phyloP scores from a whole-genome alignment of 2,888 invertebrate species.

The Hyalella azteca region DNA sequence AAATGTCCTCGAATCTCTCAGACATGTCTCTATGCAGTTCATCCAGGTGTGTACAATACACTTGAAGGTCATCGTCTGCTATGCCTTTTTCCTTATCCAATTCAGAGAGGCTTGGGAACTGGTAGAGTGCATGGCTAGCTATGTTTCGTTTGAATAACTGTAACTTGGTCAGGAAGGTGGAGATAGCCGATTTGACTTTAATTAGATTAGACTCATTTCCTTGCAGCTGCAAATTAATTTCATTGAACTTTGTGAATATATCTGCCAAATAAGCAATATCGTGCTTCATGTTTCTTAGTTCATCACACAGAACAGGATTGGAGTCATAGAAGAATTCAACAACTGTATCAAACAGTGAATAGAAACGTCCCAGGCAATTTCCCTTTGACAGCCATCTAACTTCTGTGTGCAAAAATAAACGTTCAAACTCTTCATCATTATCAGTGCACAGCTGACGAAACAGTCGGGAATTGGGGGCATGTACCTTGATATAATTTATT shows the following conservation, averaged over 20 bases:
- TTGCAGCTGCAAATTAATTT: constrained; percentile 52
- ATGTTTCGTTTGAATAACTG: constrained; percentile 50
- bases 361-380: constrained; percentile 56
- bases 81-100: constrained; percentile 43
- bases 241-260: constrained; percentile 57
- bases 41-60: constrained; percentile 47
- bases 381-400: constrained; percentile 57
- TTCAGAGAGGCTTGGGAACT: constrained; percentile 54
- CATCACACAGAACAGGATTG: constrained; percentile 47
- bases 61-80: constrained; percentile 47
- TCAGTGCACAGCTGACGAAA: constrained; percentile 58
- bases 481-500: constrained; percentile 58
- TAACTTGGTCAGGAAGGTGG: constrained; percentile 52
- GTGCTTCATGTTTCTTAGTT: constrained; percentile 48
- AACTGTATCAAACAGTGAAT: constrained; percentile 54
- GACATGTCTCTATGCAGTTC: constrained; percentile 46
- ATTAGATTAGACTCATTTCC: constrained; percentile 48
- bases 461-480: constrained; percentile 58
- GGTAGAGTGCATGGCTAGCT: constrained; percentile 44
- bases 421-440: constrained; percentile 59
- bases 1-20: not conserved
- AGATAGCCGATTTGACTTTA: constrained; percentile 53
- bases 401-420: constrained; percentile 51
- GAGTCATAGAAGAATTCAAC: constrained; percentile 48
- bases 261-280: constrained; percentile 54